Conservation (phyloP, 2,888 invertebrate species). For the Acrobasis consociella region DNA sequence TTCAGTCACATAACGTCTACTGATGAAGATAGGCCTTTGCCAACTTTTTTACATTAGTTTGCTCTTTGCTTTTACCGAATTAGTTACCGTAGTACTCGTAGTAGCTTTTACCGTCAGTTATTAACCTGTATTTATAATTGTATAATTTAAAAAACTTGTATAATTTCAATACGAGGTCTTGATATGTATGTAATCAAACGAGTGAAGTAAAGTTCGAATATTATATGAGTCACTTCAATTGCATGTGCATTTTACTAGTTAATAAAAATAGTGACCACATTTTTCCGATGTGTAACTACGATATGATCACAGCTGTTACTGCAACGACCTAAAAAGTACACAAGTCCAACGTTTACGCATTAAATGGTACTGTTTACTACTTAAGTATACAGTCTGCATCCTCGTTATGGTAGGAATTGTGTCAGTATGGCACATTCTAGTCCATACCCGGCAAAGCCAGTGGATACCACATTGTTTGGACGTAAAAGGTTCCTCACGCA, state of each 20-base stretch:
- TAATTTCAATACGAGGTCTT: too few species aligned
- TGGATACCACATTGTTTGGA: slow-evolving; percentile 1
- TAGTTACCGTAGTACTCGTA: too few species aligned
- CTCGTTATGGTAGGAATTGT: slow-evolving; percentile 7
- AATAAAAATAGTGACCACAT: neutral
- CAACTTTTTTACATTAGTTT: too few species aligned
- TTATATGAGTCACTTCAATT: too few species aligned
- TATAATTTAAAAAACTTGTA: too few species aligned
- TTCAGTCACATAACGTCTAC: too few species aligned
- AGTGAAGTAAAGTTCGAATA: too few species aligned
- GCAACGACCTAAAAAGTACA: neutral
- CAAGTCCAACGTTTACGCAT: neutral
- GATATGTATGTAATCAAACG: too few species aligned
- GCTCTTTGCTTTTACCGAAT: too few species aligned
- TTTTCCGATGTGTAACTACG: neutral
- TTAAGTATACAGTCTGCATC: slow-evolving; percentile 5
- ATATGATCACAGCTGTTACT: neutral
- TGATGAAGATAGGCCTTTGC: too few species aligned
- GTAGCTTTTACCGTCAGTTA: too few species aligned
- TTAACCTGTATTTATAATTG: too few species aligned
- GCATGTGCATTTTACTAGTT: neutral
- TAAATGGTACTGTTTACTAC: slow-evolving; percentile 7
- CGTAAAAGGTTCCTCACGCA: slow-evolving; percentile 1
- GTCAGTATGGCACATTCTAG: slow-evolving; percentile 10
- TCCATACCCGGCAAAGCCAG: slow-evolving; percentile 4